These are phyloP conservation scores for Delphinus delphis DNA, from an alignment of 2,113 vertebrate species.

Conservation along the genomic window DNA sequence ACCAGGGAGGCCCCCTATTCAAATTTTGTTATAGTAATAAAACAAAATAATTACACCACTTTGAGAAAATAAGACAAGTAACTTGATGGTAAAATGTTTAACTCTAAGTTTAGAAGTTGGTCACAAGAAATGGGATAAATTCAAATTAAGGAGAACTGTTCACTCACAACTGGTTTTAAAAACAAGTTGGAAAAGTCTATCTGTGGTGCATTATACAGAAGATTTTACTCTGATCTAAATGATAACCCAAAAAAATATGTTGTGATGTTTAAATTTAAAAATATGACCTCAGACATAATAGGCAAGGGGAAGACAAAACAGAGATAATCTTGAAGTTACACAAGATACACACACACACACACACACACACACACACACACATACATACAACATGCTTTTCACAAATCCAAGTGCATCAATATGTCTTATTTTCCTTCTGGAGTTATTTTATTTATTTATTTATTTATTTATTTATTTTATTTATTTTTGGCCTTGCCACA, in stretches of 20 bases:
- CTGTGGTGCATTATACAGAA: background rate
- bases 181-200: background rate
- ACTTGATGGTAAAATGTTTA: slow-evolving; percentile 17
- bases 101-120: background rate
- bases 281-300: background rate
- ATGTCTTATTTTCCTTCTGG: background rate
- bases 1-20: background rate
- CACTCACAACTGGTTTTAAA: background rate
- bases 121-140: slow-evolving; percentile 1
- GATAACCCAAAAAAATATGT: background rate
- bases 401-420: background rate
- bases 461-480: background rate
- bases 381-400: background rate
- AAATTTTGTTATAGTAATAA: slow-evolving; percentile 35
- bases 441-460: background rate
- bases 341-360: background rate
- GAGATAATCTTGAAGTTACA: background rate
- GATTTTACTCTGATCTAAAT: background rate
- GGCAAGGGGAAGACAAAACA: background rate
- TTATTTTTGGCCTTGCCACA: background rate
- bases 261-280: background rate
- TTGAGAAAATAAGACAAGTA: slow-evolving; percentile 38
- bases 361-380: background rate
- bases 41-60: slow-evolving; percentile 13
- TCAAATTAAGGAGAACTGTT: slow-evolving; percentile 43